Conservation (phyloP, 2,113 vertebrate species). For the Perccottus glenii region DNA sequence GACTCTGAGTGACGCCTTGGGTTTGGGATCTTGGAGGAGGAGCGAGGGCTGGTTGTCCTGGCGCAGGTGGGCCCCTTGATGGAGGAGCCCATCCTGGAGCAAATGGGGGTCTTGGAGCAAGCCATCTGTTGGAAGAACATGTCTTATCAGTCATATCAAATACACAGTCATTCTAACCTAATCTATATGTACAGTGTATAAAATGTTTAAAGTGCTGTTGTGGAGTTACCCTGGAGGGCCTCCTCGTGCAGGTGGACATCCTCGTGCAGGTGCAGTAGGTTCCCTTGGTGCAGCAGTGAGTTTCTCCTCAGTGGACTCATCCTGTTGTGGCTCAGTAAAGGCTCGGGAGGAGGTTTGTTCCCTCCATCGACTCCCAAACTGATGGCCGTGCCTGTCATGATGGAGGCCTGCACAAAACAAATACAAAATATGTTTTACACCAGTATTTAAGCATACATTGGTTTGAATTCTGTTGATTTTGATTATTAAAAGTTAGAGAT, state of each 20-base stretch:
- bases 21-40: constrained; percentile 67
- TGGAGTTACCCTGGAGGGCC: constrained; percentile 50
- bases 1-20: constrained; percentile 74
- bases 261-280: constrained; percentile 65
- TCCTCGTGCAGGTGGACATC: constrained; percentile 64
- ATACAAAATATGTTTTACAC: too few species aligned
- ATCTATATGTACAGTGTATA: neutral
- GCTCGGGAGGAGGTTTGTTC: constrained; percentile 79
- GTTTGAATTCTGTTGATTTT: too few species aligned
- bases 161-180: too few species aligned
- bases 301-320: constrained; percentile 79
- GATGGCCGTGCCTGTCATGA: constrained; percentile 92
- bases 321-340: constrained; percentile 73
- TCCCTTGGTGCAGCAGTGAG: constrained; percentile 68
- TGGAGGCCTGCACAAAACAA: constrained; percentile 83
- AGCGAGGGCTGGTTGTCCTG: constrained; percentile 60
- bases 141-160: neutral
- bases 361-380: constrained; percentile 84
- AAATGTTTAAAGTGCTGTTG: neutral
- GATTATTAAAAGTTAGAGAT: too few species aligned
- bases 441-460: too few species aligned
- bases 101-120: constrained; percentile 54
- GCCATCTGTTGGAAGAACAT: constrained; percentile 28
- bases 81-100: constrained; percentile 59
- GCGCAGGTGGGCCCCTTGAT: constrained; percentile 48